These are phyloP conservation scores for Meriones psammophilus DNA, from an alignment of 2,797 vertebrate species.

Conservation along the genomic window DNA sequence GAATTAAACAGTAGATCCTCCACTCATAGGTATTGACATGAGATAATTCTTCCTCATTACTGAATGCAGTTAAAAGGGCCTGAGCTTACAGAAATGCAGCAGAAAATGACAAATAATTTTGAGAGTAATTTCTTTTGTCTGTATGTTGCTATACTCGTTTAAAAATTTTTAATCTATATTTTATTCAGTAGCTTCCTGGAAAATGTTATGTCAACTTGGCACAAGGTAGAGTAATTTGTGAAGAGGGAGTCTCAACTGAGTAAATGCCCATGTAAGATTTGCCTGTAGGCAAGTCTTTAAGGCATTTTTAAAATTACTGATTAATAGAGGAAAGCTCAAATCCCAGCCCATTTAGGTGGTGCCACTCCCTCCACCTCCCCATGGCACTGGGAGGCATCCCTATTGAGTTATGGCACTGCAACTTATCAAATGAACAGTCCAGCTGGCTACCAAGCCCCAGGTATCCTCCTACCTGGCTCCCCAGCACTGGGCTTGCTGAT, in stretches of 20 bases:
- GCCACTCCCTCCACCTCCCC: too few relatives aligned
- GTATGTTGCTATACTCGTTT: too few relatives aligned
- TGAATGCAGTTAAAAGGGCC: not conserved
- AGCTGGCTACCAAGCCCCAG: not conserved
- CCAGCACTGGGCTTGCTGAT: not conserved
- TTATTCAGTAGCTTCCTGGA: not conserved
- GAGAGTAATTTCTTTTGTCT: not conserved
- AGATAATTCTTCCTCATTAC: not conserved
- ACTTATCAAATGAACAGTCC: not conserved
- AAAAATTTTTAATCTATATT: not conserved
- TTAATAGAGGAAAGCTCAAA: not conserved
- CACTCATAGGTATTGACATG: not conserved
- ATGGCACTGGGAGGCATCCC: too few relatives aligned
- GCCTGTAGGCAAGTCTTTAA: too few relatives aligned
- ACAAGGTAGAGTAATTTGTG: too few relatives aligned
- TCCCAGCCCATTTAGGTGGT: too few relatives aligned
- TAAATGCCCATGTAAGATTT: too few relatives aligned
- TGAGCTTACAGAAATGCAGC: not conserved
- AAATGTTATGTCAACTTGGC: not conserved
- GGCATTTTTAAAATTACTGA: too few relatives aligned
- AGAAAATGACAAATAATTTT: not conserved
- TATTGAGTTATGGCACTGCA: not conserved
- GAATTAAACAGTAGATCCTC: not conserved
- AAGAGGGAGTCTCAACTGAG: too few relatives aligned
- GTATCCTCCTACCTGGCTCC: too few relatives aligned